Percentiles rank a stretch among this genome's conserved stretches.
phyloP scores from a whole-genome alignment of 2,888 invertebrate genomes.

The Anodontia alba region DNA sequence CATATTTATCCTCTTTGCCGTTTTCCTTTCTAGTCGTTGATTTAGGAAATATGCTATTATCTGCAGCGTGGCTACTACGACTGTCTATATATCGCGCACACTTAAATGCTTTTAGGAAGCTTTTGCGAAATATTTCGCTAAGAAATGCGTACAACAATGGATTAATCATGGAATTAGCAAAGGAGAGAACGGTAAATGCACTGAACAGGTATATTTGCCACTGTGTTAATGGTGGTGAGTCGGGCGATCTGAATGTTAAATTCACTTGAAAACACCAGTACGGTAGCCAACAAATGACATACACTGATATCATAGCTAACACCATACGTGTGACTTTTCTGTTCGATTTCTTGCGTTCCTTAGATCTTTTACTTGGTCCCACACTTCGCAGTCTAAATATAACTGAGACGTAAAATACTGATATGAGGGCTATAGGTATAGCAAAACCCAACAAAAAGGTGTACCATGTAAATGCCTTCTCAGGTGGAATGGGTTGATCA shows the following conservation, averaged over 20 bases:
- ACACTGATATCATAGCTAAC: conserved; percentile 82
- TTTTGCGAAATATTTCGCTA: conserved; percentile 83
- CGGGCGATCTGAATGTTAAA: conserved; percentile 66
- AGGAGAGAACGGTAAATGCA: conserved; percentile 81
- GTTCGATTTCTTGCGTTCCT: conserved; percentile 81
- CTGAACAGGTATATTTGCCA: conserved; percentile 77
- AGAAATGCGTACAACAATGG: conserved; percentile 84
- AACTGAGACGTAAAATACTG: conserved; percentile 83
- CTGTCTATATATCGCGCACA: conserved; percentile 77
- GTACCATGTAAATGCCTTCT: conserved; percentile 83
- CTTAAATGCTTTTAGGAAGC: conserved; percentile 83
- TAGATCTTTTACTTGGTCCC: conserved; percentile 81
- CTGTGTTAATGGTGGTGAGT: conserved; percentile 19
- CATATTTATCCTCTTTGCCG: conserved; percentile 58
- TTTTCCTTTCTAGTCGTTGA: conserved; percentile 61
- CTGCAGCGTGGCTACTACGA: conserved; percentile 57
- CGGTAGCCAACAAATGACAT: conserved; percentile 84
- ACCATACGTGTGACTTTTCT: conserved; percentile 83
- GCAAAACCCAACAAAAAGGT: conserved; percentile 82
- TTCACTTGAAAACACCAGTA: conserved; percentile 83
- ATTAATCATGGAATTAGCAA: conserved; percentile 83
- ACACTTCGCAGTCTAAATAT: conserved; percentile 79
- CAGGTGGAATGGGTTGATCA: conserved; percentile 76
- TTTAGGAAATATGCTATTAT: conserved; percentile 76
- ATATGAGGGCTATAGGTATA: conserved; percentile 82